Evolutionary conservation across 2,888 invertebrate genomes (phyloP).

Genomic region (Drosophila antonietae): DNA sequence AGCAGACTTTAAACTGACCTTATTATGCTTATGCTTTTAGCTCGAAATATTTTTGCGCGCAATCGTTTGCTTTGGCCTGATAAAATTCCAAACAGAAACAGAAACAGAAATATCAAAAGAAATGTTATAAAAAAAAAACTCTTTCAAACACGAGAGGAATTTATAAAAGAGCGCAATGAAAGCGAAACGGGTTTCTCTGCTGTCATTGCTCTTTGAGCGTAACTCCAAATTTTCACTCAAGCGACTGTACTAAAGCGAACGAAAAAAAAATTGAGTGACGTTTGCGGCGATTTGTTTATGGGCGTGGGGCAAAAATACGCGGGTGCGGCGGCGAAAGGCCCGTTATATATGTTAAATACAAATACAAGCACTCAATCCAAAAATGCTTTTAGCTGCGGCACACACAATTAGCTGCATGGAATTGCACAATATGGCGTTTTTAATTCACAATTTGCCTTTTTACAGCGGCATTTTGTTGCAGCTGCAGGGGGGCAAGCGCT

Average conservation of each 20-base stretch:
- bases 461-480: conserved; percentile 56
- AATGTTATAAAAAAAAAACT: conserved; percentile 39
- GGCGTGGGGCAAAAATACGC: conserved; percentile 62
- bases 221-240: conserved; percentile 60
- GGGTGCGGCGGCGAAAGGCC: conserved; percentile 34
- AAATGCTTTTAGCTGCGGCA: background rate
- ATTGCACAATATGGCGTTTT: conserved; percentile 69
- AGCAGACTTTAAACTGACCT: conserved; percentile 50
- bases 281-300: conserved; percentile 77
- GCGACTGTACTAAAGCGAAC: conserved; percentile 78
- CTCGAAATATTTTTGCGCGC: conserved; percentile 65
- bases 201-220: conserved; percentile 20
- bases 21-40: conserved; percentile 48
- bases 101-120: conserved; percentile 51
- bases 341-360: conserved; percentile 26
- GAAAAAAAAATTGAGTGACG: conserved; percentile 57
- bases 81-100: conserved; percentile 74
- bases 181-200: conserved; percentile 51
- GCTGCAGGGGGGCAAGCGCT: conserved; percentile 56
- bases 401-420: conserved; percentile 2
- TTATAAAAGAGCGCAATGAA: conserved; percentile 30
- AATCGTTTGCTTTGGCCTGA: conserved; percentile 58
- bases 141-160: conserved; percentile 37
- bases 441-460: conserved; percentile 62
- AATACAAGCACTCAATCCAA: conserved; percentile 1